Evolutionary conservation across 2,888 invertebrate species (phyloP).

Genomic region (Lycaena phlaeas): DNA sequence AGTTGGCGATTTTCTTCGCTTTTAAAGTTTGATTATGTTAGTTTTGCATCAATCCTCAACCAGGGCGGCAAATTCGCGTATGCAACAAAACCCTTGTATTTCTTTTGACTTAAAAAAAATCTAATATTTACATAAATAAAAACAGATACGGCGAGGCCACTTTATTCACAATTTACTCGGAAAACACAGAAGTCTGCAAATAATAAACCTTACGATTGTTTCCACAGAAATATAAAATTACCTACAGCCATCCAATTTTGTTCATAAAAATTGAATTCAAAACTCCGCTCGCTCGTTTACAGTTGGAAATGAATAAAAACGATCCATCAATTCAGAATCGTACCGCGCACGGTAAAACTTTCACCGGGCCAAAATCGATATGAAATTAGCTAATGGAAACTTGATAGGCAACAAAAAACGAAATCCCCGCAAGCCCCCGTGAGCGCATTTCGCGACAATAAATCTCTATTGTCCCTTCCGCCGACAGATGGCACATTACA

Average conservation of each 20-base stretch:
- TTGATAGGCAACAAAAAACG: slow-evolving; percentile 66
- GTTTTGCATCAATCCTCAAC: too few relatives aligned
- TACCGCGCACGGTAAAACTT: slow-evolving; percentile 38
- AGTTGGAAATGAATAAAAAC: slow-evolving; percentile 56
- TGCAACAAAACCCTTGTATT: too few relatives aligned
- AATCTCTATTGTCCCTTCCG: slow-evolving; percentile 53
- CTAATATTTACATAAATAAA: too few relatives aligned
- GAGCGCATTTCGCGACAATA: slow-evolving; percentile 61
- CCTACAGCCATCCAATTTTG: slow-evolving; percentile 33
- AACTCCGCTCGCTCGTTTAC: slow-evolving; percentile 44
- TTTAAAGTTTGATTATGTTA: too few relatives aligned
- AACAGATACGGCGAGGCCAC: too few relatives aligned
- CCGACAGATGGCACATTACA: slow-evolving; percentile 56
- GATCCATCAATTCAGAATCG: slow-evolving; percentile 60
- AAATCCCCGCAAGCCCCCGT: slow-evolving; percentile 49
- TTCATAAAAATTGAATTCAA: slow-evolving; percentile 52
- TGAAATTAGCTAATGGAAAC: slow-evolving; percentile 71
- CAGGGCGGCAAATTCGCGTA: too few relatives aligned
- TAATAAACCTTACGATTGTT: slow-evolving; percentile 21
- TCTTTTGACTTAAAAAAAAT: too few relatives aligned
- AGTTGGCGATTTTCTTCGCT: too few relatives aligned
- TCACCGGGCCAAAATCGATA: slow-evolving; percentile 53
- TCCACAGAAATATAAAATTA: slow-evolving; percentile 30
- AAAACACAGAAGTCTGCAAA: slow-evolving; percentile 1
- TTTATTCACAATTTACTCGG: neutral